Percentiles rank a stretch among this genome's conserved stretches.
phyloP scores from a whole-genome alignment of 2,888 invertebrate genomes.

The Helicoverpa assulta region DNA sequence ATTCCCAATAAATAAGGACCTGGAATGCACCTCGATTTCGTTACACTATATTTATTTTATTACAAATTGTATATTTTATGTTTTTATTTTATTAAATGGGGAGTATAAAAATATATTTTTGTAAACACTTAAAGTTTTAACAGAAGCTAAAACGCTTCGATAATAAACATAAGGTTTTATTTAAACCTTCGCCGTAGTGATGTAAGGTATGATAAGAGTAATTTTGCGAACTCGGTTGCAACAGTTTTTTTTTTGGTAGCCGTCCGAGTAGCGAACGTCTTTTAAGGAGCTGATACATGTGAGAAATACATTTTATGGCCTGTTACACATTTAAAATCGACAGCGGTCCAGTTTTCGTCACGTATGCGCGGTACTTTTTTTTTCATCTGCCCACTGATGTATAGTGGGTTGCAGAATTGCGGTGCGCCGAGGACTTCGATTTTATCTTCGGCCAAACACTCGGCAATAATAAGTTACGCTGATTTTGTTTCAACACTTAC shows the following conservation, averaged over 20 bases:
- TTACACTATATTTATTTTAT: slow-evolving; percentile 60
- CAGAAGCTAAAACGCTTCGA: slow-evolving; percentile 62
- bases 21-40: slow-evolving; percentile 41
- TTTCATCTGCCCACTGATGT: slow-evolving; percentile 60
- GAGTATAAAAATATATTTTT: slow-evolving; percentile 47
- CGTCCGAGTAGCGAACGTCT: slow-evolving; percentile 64
- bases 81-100: slow-evolving; percentile 64
- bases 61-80: slow-evolving; percentile 62
- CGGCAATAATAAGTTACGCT: slow-evolving; percentile 40
- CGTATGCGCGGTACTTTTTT: slow-evolving; percentile 61
- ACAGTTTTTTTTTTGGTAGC: slow-evolving; percentile 73
- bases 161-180: slow-evolving; percentile 74
- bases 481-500: slow-evolving; percentile 36
- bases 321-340: slow-evolving; percentile 73
- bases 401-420: slow-evolving; percentile 61
- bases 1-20: slow-evolving; percentile 41
- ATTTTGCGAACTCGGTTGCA: slow-evolving; percentile 71
- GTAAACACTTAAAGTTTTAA: slow-evolving; percentile 60
- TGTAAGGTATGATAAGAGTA: slow-evolving; percentile 76
- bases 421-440: slow-evolving; percentile 54
- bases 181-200: slow-evolving; percentile 66
- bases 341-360: slow-evolving; percentile 70
- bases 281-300: slow-evolving; percentile 74
- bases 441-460: slow-evolving; percentile 54
- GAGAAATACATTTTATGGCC: slow-evolving; percentile 73